phyloP scores from a whole-genome alignment of 1,140 invertebrate species.

The Dendrolimus kikuchii region DNA sequence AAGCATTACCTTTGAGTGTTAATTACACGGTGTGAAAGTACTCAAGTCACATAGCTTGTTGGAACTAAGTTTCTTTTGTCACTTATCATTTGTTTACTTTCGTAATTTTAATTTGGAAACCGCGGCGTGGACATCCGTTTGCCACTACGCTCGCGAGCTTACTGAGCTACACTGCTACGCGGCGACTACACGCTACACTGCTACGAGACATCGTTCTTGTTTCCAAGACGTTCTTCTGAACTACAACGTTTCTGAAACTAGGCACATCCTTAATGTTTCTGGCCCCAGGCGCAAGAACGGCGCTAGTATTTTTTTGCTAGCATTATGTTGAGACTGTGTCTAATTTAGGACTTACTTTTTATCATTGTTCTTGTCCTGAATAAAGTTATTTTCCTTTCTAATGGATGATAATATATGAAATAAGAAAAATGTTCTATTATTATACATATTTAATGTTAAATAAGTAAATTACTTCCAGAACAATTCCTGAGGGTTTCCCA shows the following conservation, averaged over 20 bases:
- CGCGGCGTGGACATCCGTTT: constrained; percentile 6
- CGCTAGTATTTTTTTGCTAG: too few relatives aligned
- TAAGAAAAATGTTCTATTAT: too few relatives aligned
- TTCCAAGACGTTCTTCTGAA: background rate
- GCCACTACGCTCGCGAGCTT: constrained; percentile 4
- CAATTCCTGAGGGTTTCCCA: too few relatives aligned
- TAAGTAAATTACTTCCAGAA: too few relatives aligned
- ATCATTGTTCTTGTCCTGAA: too few relatives aligned
- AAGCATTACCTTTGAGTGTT: constrained; percentile 10
- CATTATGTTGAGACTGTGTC: too few relatives aligned
- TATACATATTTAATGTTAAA: too few relatives aligned
- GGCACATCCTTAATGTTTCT: too few relatives aligned
- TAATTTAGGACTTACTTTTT: too few relatives aligned
- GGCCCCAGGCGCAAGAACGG: too few relatives aligned
- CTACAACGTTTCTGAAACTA: background rate
- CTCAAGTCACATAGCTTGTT: constrained; percentile 11
- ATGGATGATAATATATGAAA: too few relatives aligned
- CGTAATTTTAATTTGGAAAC: constrained; percentile 10
- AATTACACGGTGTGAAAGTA: constrained; percentile 2
- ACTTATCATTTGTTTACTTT: constrained; percentile 19
- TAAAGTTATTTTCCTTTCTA: too few relatives aligned
- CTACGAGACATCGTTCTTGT: constrained; percentile 4
- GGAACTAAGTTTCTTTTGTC: constrained; percentile 8
- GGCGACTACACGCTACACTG: constrained; percentile 7
- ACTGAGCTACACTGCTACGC: constrained; percentile 9